These are phyloP conservation scores for Papilio glaucus DNA, from an alignment of 1,140 invertebrate genomes.

Conservation along the genomic window DNA sequence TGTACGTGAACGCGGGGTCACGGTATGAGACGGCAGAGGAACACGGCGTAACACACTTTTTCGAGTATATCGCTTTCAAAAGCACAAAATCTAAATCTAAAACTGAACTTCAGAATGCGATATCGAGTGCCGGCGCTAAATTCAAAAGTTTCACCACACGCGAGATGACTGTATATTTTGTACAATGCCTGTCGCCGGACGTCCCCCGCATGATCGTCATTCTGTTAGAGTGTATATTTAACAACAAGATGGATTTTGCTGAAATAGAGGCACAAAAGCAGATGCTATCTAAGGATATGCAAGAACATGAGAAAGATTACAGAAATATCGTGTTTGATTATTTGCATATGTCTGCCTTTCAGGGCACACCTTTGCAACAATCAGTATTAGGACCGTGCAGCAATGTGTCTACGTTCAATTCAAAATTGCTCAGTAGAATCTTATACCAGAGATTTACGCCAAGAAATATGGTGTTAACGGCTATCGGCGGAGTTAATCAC, in stretches of 20 bases:
- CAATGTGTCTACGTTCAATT: conserved; percentile 88
- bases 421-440: conserved; percentile 89
- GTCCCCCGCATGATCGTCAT: conserved; percentile 87
- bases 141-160: conserved; percentile 91
- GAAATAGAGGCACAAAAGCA: conserved; percentile 89
- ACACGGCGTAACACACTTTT: conserved; percentile 91
- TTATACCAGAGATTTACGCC: conserved; percentile 93
- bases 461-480: conserved; percentile 92
- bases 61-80: conserved; percentile 93
- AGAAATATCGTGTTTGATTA: conserved; percentile 91
- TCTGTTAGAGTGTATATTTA: conserved; percentile 89
- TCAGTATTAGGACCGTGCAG: conserved; percentile 90
- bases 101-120: conserved; percentile 87
- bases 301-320: conserved; percentile 86
- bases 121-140: conserved; percentile 90
- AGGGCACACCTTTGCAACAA: conserved; percentile 87
- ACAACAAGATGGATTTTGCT: conserved; percentile 85
- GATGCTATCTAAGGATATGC: conserved; percentile 89
- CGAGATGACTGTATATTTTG: conserved; percentile 91
- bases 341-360: conserved; percentile 88
- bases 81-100: conserved; percentile 87
- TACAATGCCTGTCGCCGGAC: conserved; percentile 88
- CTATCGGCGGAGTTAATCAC: conserved; percentile 91
- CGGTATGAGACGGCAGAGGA: conserved; percentile 88
- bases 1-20: conserved; percentile 91